These are phyloP conservation scores for Adoxophyes honmai DNA, from an alignment of 1,140 invertebrate genomes.

Conservation along the genomic window DNA sequence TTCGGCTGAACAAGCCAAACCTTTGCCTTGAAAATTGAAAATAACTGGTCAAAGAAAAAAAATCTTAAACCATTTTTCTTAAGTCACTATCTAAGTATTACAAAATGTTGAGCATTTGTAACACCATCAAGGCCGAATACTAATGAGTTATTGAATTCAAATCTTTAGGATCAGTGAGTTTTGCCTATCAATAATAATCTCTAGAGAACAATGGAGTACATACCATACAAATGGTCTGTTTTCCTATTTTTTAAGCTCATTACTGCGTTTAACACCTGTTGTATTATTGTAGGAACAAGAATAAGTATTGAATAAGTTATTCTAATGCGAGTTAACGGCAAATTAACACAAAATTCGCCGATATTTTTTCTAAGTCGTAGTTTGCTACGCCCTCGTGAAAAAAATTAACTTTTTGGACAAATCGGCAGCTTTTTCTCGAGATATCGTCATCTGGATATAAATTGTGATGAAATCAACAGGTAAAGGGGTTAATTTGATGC, in stretches of 20 bases:
- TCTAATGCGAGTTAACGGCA: neutral
- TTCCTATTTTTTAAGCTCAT: neutral
- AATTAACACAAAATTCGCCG: neutral
- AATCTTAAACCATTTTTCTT: neutral
- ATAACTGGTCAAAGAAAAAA: neutral
- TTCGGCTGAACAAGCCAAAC: conserved; percentile 7
- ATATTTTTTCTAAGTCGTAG: neutral
- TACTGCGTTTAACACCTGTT: neutral
- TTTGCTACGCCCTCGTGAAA: neutral
- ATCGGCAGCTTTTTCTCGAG: neutral
- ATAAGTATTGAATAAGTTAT: neutral
- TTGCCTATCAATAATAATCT: neutral
- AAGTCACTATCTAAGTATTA: neutral
- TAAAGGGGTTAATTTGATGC: conserved; percentile 21
- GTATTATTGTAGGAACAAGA: neutral
- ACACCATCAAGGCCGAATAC: conserved; percentile 11
- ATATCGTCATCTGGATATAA: too few species aligned
- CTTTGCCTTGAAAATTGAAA: conserved; percentile 9
- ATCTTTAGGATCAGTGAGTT: neutral
- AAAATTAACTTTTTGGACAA: neutral
- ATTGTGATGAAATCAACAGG: neutral
- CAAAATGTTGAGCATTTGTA: conserved; percentile 1
- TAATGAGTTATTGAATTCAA: conserved; percentile 9
- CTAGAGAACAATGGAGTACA: neutral
- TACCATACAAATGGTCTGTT: neutral